Conservation (phyloP, 23 tunicate genomes). For the Botrylloides violaceus region DNA sequence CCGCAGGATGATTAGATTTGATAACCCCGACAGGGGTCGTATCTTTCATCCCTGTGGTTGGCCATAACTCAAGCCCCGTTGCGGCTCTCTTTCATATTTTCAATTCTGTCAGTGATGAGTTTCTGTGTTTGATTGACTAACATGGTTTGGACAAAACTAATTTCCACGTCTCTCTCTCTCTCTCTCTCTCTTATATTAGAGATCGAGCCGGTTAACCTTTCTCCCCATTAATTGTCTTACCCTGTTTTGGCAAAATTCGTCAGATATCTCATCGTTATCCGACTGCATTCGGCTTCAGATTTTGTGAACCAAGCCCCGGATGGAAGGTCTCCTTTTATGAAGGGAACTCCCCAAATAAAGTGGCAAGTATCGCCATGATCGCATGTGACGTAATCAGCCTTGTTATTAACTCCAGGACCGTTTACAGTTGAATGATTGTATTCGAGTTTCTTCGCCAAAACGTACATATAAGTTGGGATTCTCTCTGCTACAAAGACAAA, state of each 20-base stretch:
- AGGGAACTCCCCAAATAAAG: constrained; percentile 70
- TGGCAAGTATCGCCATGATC: constrained; percentile 78
- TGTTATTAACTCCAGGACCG: constrained; percentile 66
- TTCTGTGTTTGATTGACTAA: too few relatives aligned
- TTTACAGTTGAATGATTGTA: constrained; percentile 53
- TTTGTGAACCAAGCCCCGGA: constrained; percentile 77
- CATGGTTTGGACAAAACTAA: too few relatives aligned
- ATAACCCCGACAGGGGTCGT: too few relatives aligned
- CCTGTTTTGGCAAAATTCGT: constrained; percentile 74
- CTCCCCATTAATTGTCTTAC: too few relatives aligned
- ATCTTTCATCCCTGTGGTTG: too few relatives aligned
- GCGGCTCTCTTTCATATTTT: too few relatives aligned
- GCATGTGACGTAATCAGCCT: constrained; percentile 57
- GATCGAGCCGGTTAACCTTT: too few relatives aligned
- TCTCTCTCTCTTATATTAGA: too few relatives aligned
- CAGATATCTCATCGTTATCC: constrained; percentile 59
- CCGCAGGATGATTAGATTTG: too few relatives aligned
- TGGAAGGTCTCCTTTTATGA: constrained; percentile 50
- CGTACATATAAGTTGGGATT: constrained; percentile 56
- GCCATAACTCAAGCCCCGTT: too few relatives aligned
- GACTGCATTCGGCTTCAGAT: constrained; percentile 57
- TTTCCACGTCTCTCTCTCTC: too few relatives aligned
- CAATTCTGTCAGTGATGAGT: too few relatives aligned
- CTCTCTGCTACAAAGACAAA: constrained; percentile 23
- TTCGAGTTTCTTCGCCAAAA: constrained; percentile 55